Percentiles rank a stretch among this genome's conserved stretches.
phyloP scores from a whole-genome alignment of 2,113 vertebrate species.

The Paradisaea rubra region DNA sequence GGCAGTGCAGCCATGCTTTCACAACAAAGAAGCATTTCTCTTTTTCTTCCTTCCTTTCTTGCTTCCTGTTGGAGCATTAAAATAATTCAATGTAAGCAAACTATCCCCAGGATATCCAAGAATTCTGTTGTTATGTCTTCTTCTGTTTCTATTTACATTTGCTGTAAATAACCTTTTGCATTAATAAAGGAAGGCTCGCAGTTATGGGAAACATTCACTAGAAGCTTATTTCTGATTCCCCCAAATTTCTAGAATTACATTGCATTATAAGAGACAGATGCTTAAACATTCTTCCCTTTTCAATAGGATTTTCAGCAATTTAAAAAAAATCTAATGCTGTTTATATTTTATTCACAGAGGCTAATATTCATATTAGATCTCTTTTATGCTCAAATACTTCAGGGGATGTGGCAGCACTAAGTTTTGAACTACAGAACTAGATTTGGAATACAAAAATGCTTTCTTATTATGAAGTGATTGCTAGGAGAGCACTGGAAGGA shows the following conservation, averaged over 20 bases:
- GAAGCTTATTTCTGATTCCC: background rate
- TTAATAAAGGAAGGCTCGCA: background rate
- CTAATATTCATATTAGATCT: conserved; percentile 16
- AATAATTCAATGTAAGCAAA: conserved; percentile 20
- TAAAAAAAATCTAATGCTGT: background rate
- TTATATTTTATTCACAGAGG: background rate
- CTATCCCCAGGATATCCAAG: conserved; percentile 19
- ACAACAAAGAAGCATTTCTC: background rate
- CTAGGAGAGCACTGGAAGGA: conserved; percentile 6
- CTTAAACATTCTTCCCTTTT: background rate
- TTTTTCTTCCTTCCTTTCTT: conserved; percentile 18
- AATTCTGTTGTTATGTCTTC: background rate
- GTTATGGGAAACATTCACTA: background rate
- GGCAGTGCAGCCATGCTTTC: background rate
- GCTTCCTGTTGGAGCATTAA: conserved; percentile 9
- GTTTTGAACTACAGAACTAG: background rate
- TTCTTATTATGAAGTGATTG: conserved; percentile 24
- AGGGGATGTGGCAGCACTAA: background rate
- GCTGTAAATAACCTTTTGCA: background rate
- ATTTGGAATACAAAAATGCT: conserved; percentile 19
- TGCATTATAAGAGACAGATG: background rate
- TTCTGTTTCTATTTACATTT: conserved; percentile 11
- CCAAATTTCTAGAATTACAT: background rate
- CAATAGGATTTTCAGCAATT: background rate
- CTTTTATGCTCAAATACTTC: conserved; percentile 10